Evolutionary conservation across 2,888 invertebrate species (phyloP), one percentile per base, ranked within the genome.

Genomic region (Anoplius nigerrimus): DNA sequence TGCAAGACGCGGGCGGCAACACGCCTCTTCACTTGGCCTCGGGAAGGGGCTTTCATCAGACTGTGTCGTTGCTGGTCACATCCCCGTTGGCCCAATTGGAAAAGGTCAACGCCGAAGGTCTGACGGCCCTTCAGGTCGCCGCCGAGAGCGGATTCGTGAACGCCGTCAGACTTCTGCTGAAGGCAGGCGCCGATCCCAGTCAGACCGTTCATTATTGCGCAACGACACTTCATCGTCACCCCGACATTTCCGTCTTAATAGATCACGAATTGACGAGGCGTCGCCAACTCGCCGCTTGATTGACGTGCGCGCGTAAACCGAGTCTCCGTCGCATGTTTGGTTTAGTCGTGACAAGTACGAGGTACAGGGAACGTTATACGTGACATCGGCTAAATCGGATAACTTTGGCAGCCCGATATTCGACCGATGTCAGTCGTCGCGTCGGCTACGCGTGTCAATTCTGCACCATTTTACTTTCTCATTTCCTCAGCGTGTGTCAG

Each of bases 11-110:
- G 6, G 82, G 85, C 24, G 88, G 87, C 0, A 88, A 88, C 65
- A 89, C 89, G 2, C 86, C 89, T 0, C 76, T 89, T 54, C 89
- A 89, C 75, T 76, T 89, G 55, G 89, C 88, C 16, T 87, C 89
- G 0, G 87, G 86, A 0, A 83, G 87, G 53, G 89, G 89, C 15
- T 89, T 87, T 70, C 84, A 84, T 66, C 83, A 83, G 21, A 86
- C 87, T 0, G 88, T 88, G 11, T 82, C 84, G 34, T 68, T 84
- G 11, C 75, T 89, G 54, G 81, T 88, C n/a, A 84, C 82, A 0
- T 83, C 82, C 8, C 82, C 83, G 0, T 75, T 86, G n/a, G 83
- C 86, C 0, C 84, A 87, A 45, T 72, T 89, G 43, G 86, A 88
- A 57, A 83, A 85, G 45, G 71, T 80, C 2, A 89, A 89, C 66